phyloP scores from a whole-genome alignment of 2,888 invertebrate species.

The Oscheius sp. region DNA sequence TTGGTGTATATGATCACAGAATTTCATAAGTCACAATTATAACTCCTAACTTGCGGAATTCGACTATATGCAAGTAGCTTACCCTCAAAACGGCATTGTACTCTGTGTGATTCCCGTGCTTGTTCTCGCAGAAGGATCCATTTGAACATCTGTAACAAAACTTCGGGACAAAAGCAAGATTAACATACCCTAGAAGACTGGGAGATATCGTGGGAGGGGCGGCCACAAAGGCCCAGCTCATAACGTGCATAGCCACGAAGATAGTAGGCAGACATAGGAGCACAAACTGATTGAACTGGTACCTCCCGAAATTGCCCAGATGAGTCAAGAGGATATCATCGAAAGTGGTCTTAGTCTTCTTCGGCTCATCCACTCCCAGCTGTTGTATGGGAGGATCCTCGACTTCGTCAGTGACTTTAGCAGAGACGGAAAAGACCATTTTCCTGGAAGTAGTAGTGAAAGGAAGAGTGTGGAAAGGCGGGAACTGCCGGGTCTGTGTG shows the following conservation, averaged over 20 bases:
- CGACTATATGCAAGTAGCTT: conserved; percentile 11
- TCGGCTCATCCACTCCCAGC: not conserved
- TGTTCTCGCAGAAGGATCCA: not conserved
- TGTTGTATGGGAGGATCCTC: conserved; percentile 21
- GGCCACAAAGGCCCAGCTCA: conserved; percentile 72
- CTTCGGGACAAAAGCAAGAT: not conserved
- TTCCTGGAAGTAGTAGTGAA: not conserved
- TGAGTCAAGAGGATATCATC: conserved; percentile 27
- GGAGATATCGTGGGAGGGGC: conserved; percentile 15
- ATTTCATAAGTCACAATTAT: no score
- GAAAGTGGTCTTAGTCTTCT: conserved; percentile 22
- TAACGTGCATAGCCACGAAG: conserved; percentile 72
- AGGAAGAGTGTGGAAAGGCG: not conserved
- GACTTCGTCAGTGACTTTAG: conserved; percentile 20
- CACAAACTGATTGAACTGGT: conserved; percentile 68
- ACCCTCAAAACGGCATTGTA: conserved; percentile 18
- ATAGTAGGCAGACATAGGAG: conserved; percentile 71
- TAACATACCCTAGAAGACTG: not conserved
- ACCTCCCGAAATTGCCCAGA: conserved; percentile 39
- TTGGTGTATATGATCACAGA: no score
- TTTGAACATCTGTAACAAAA: conserved; percentile 6
- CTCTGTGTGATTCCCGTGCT: not conserved
- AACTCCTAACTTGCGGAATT: not conserved
- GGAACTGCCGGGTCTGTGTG: not conserved
- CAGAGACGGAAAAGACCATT: conserved; percentile 15